A percentile compares a stretch with the other conserved stretches of the same genome.
These are phyloP conservation scores for Tinea semifulvella DNA, from an alignment of 2,888 invertebrate genomes.

Conservation along the genomic window DNA sequence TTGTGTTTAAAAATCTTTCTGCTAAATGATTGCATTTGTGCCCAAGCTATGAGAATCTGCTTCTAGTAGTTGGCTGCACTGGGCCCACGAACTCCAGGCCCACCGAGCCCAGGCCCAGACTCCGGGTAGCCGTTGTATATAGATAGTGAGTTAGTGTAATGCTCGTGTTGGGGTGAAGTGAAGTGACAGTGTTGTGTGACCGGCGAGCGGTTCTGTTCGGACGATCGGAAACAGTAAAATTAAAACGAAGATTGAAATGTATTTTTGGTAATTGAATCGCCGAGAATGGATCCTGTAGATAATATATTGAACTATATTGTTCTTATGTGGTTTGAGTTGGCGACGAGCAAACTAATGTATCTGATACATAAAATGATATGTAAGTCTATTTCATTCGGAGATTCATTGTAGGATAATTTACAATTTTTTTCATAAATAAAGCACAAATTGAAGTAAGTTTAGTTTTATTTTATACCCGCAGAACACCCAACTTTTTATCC, in stretches of 20 bases:
- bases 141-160: slow-evolving; percentile 15
- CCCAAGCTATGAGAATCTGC: too few species aligned
- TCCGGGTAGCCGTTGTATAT: background rate
- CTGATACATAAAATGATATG: slow-evolving; percentile 67
- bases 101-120: too few species aligned
- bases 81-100: too few species aligned
- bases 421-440: slow-evolving; percentile 75
- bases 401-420: slow-evolving; percentile 73
- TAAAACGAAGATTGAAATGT: slow-evolving; percentile 44
- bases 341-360: slow-evolving; percentile 64
- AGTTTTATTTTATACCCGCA: slow-evolving; percentile 43
- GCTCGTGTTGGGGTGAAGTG: background rate
- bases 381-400: slow-evolving; percentile 69
- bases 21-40: too few species aligned
- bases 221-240: slow-evolving; percentile 18
- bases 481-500: too few species aligned
- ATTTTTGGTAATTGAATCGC: slow-evolving; percentile 64
- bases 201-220: slow-evolving; percentile 21
- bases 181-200: slow-evolving; percentile 17
- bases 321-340: slow-evolving; percentile 66
- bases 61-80: too few species aligned
- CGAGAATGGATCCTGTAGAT: slow-evolving; percentile 65
- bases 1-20: too few species aligned
- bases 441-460: slow-evolving; percentile 64
- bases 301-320: slow-evolving; percentile 65